phyloP scores from a whole-genome alignment of 2,888 invertebrate genomes.

The Tetragonisca angustula region DNA sequence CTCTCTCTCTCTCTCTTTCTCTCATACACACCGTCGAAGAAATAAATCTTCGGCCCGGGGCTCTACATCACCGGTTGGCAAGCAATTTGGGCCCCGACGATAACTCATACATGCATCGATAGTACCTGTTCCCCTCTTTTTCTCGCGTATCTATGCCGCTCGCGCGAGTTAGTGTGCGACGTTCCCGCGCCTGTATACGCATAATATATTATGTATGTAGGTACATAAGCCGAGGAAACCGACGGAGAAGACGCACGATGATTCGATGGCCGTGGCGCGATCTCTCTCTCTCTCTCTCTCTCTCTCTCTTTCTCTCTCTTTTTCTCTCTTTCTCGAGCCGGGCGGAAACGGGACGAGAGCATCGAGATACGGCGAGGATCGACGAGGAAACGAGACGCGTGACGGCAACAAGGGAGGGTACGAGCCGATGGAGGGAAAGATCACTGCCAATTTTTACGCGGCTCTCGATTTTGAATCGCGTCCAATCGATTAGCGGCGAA shows the following conservation, averaged over 20 bases:
- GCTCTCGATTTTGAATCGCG: slow-evolving; percentile 50
- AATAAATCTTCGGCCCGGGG: slow-evolving; percentile 82
- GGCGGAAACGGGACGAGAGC: slow-evolving; percentile 39
- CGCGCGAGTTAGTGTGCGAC: slow-evolving; percentile 23
- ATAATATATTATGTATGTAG: slow-evolving; percentile 63
- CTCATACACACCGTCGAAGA: slow-evolving; percentile 72
- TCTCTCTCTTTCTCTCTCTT: not conserved
- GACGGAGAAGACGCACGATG: slow-evolving; percentile 53
- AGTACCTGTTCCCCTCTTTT: slow-evolving; percentile 67
- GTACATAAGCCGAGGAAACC: slow-evolving; percentile 56
- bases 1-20: slow-evolving; percentile 57
- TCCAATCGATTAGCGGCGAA: slow-evolving; percentile 40
- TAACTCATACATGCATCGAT: slow-evolving; percentile 84
- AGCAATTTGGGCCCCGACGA: slow-evolving; percentile 83
- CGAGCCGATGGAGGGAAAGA: slow-evolving; percentile 53
- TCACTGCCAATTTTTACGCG: slow-evolving; percentile 61
- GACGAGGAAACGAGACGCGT: slow-evolving; percentile 3
- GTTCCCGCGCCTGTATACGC: slow-evolving; percentile 47
- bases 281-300: slow-evolving; percentile 10
- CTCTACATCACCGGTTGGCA: slow-evolving; percentile 83
- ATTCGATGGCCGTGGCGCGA: slow-evolving; percentile 51
- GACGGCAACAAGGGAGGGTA: slow-evolving; percentile 27
- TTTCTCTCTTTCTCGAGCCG: slow-evolving; percentile 5
- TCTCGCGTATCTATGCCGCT: slow-evolving; percentile 31
- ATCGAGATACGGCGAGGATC: slow-evolving; percentile 9